Conservation (phyloP, 2,797 vertebrate genomes). For the Tiaroga cobitis region DNA sequence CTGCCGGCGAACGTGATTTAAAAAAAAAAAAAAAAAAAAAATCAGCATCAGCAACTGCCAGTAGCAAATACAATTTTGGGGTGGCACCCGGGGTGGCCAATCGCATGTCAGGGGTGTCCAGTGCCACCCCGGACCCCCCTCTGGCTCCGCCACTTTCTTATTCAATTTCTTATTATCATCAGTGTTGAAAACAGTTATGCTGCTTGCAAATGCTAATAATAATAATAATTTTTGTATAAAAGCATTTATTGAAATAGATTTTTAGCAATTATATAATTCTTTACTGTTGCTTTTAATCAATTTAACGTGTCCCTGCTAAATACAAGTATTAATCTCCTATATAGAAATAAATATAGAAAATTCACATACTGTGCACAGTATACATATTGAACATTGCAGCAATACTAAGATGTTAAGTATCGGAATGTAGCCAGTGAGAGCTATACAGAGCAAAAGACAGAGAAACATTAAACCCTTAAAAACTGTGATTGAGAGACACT, state of each 20-base stretch:
- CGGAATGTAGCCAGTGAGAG: not conserved
- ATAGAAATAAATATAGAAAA: not conserved
- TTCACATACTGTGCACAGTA: not conserved
- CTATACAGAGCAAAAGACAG: not conserved
- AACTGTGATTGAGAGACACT: not conserved
- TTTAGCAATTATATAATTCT: not conserved
- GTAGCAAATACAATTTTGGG: no score
- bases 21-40: no score
- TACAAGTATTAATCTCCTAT: not conserved
- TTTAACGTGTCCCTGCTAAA: no score
- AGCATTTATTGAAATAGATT: not conserved
- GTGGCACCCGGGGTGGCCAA: no score
- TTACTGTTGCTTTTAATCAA: not conserved
- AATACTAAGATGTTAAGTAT: not conserved
- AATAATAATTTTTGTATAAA: not conserved
- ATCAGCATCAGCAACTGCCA: no score
- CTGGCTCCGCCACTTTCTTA: no score
- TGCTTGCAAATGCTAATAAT: not conserved
- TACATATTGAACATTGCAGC: not conserved
- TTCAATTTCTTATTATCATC: not conserved
- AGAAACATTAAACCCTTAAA: constrained; percentile 2
- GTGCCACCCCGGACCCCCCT: no score
- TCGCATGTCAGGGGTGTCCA: no score
- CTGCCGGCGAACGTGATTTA: no score
- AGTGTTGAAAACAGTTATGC: not conserved